Evolutionary conservation across 2,888 invertebrate species (phyloP).

Genomic region (Eupithecia abbreviata): DNA sequence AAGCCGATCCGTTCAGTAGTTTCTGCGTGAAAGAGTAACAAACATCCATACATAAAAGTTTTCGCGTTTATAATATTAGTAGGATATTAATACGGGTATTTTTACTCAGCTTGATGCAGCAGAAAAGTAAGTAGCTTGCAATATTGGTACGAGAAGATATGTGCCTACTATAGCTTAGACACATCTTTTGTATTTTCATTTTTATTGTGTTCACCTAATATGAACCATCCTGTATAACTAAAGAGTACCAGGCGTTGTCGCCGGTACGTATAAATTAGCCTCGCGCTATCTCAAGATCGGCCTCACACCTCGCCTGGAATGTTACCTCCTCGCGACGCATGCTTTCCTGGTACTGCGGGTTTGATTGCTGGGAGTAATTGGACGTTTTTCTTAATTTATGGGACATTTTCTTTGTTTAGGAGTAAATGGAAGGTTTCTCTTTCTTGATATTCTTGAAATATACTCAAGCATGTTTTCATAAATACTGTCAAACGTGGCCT

Average conservation of each 20-base stretch:
- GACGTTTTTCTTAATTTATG: slow-evolving; percentile 24
- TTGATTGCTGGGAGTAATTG: slow-evolving; percentile 28
- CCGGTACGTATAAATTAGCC: slow-evolving; percentile 82
- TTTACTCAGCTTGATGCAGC: background rate
- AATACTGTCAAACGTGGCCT: too few relatives aligned
- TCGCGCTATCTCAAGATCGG: slow-evolving; percentile 78
- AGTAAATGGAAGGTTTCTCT: background rate
- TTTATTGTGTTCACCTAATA: background rate
- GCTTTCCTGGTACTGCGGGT: slow-evolving; percentile 63
- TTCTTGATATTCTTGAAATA: background rate
- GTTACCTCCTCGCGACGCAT: slow-evolving; percentile 61
- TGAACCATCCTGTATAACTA: slow-evolving; percentile 47
- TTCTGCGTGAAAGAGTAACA: too few relatives aligned
- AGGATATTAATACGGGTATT: background rate
- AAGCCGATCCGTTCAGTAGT: too few relatives aligned
- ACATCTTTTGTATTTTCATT: background rate
- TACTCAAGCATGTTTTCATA: too few relatives aligned
- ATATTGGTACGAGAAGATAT: background rate
- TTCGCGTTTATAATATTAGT: too few relatives aligned
- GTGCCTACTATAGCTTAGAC: background rate
- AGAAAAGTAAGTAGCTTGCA: background rate
- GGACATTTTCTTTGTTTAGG: slow-evolving; percentile 21
- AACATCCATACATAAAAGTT: too few relatives aligned
- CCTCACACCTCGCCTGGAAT: slow-evolving; percentile 82
- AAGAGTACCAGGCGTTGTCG: slow-evolving; percentile 73